Percentiles rank a stretch among this genome's conserved stretches.
phyloP scores from a whole-genome alignment of 1,140 invertebrate species.

The Xylocopa sonorina region DNA sequence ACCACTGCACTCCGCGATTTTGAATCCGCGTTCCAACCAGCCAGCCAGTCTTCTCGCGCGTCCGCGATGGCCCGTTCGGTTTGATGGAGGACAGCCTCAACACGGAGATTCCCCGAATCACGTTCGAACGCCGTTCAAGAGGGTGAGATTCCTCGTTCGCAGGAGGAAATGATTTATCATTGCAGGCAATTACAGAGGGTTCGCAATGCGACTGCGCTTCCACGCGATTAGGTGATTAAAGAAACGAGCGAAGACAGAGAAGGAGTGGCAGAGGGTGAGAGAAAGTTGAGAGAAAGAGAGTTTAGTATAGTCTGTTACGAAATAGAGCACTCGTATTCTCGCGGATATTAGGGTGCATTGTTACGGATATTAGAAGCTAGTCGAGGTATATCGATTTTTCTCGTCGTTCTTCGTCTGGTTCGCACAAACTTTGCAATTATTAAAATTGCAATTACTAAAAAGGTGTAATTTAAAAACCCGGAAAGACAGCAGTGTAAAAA shows the following conservation, averaged over 20 bases:
- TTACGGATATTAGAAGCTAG: not conserved
- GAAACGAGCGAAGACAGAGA: not conserved
- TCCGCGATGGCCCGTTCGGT: conserved; percentile 24
- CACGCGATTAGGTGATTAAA: conserved; percentile 15
- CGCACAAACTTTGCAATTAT: too few relatives aligned
- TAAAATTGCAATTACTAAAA: too few relatives aligned
- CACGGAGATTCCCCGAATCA: not conserved
- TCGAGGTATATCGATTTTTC: not conserved
- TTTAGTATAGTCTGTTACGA: not conserved
- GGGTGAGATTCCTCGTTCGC: conserved; percentile 5
- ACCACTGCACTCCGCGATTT: conserved; percentile 6
- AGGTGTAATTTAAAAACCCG: too few relatives aligned
- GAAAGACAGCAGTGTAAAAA: too few relatives aligned
- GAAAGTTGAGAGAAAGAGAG: not conserved
- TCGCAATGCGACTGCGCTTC: not conserved
- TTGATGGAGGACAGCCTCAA: not conserved
- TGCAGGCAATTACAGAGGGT: conserved; percentile 2
- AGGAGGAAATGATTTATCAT: conserved; percentile 35
- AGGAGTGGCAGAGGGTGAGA: not conserved
- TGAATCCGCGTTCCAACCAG: not conserved
- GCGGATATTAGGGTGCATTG: too few relatives aligned
- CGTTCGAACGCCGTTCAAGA: not conserved
- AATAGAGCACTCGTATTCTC: not conserved
- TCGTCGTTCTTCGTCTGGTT: not conserved
- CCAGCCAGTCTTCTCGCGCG: not conserved